A percentile compares a stretch with the other conserved stretches of the same genome.
These are phyloP conservation scores for Neodon shergylaensis DNA, from an alignment of 2,113 vertebrate species.

Conservation along the genomic window DNA sequence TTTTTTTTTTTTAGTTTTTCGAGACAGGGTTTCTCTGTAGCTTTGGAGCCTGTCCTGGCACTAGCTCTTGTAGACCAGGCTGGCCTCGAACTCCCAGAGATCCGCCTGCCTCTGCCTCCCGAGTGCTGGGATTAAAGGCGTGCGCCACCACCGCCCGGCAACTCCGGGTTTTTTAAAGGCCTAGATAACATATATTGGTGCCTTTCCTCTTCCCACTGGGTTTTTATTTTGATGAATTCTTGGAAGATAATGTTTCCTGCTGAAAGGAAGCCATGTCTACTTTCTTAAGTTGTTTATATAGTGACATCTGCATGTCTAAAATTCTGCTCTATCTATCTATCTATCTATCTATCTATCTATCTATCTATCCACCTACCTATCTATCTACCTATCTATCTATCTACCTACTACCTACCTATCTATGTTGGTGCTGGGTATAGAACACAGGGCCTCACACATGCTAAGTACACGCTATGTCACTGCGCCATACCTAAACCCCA, in stretches of 20 bases:
- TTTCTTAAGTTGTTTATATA: neutral
- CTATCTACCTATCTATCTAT: too few relatives aligned
- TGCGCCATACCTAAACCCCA: neutral
- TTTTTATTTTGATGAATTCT: neutral
- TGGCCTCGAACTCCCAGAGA: too few relatives aligned
- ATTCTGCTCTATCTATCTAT: neutral
- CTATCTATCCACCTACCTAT: too few relatives aligned
- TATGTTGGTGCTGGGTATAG: neutral
- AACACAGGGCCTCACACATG: neutral
- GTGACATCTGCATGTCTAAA: neutral
- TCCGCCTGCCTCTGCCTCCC: too few relatives aligned
- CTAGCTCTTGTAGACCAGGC: too few relatives aligned
- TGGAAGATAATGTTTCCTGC: neutral
- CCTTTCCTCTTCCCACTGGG: too few relatives aligned
- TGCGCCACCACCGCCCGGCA: too few relatives aligned
- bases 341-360: neutral
- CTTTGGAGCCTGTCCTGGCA: too few relatives aligned
- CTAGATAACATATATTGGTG: neutral
- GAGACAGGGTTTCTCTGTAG: too few relatives aligned
- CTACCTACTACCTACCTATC: too few relatives aligned
- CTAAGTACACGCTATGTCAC: neutral
- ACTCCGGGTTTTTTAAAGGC: neutral
- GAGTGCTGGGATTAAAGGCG: too few relatives aligned
- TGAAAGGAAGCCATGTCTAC: neutral
- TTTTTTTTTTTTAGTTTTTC: too few relatives aligned